phyloP scores from a whole-genome alignment of 2,113 vertebrate species.

The Psilopsiagon aymara region DNA sequence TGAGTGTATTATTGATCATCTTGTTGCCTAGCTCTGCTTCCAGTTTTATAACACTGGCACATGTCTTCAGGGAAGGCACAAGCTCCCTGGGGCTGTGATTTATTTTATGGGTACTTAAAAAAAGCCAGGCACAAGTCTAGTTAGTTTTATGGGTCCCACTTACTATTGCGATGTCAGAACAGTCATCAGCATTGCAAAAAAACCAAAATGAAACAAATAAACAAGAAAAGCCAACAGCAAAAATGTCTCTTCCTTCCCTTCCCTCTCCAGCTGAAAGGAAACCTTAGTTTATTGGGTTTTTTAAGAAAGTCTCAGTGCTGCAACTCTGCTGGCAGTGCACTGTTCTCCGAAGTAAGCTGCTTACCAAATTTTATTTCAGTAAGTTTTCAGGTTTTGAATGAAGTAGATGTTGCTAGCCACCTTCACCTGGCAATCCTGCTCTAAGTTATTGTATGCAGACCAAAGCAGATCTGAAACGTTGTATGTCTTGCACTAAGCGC shows the following conservation, averaged over 20 bases:
- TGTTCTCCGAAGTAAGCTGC: neutral
- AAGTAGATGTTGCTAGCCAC: neutral
- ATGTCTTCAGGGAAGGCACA: neutral
- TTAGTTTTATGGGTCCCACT: neutral
- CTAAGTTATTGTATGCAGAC: neutral
- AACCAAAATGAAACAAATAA: neutral
- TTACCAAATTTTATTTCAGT: neutral
- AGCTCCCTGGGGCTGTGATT: neutral
- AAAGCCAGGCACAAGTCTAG: neutral
- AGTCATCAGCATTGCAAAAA: neutral
- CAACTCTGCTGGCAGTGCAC: neutral
- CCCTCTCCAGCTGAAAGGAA: neutral
- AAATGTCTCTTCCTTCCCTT: neutral
- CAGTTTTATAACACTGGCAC: neutral
- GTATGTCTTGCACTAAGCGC: neutral
- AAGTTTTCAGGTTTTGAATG: neutral
- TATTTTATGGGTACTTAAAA: neutral
- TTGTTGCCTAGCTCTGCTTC: neutral
- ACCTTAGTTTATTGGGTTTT: neutral
- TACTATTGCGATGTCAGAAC: neutral
- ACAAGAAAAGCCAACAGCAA: neutral
- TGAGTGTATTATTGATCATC: neutral
- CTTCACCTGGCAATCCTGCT: neutral
- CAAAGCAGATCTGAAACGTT: neutral
- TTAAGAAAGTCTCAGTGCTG: neutral